phyloP scores from a whole-genome alignment of 2,888 invertebrate genomes.

The Melanotus villosus region DNA sequence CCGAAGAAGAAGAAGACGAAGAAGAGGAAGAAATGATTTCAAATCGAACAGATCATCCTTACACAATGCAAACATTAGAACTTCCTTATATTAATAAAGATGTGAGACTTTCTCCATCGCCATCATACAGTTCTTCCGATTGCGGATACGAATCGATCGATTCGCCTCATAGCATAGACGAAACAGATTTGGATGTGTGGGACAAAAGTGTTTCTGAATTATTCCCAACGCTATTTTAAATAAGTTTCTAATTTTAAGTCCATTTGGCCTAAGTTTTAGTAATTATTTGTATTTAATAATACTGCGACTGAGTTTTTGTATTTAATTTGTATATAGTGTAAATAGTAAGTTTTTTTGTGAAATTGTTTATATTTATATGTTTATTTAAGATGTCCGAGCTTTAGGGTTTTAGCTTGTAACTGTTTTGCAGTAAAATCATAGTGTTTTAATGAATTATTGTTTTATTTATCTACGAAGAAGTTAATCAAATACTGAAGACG shows the following conservation, averaged over 20 bases:
- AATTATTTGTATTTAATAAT: not conserved
- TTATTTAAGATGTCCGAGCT: slow-evolving; percentile 6
- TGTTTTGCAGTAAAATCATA: slow-evolving; percentile 33
- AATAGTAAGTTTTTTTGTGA: slow-evolving; percentile 1
- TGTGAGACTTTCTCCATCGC: slow-evolving; percentile 35
- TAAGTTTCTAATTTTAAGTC: not conserved
- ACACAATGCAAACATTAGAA: slow-evolving; percentile 16
- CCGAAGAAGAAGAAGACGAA: slow-evolving; percentile 38
- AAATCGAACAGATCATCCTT: slow-evolving; percentile 7
- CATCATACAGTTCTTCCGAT: slow-evolving; percentile 68
- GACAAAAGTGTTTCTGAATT: slow-evolving; percentile 83
- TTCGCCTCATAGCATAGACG: slow-evolving; percentile 71
- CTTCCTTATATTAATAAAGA: slow-evolving; percentile 11
- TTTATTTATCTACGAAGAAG: no score
- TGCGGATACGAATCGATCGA: slow-evolving; percentile 78
- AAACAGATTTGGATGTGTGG: slow-evolving; percentile 71
- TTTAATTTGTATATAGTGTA: slow-evolving; percentile 31
- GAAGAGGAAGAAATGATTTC: slow-evolving; percentile 52
- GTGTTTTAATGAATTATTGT: slow-evolving; percentile 14
- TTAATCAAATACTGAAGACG: no score
- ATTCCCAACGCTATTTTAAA: slow-evolving; percentile 80
- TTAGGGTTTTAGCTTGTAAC: slow-evolving; percentile 8
- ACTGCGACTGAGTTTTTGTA: slow-evolving; percentile 19
- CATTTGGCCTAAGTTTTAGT: not conserved
- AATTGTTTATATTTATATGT: slow-evolving; percentile 4